Conservation (phyloP, 2,888 invertebrate species). For the Plebejus anna region DNA sequence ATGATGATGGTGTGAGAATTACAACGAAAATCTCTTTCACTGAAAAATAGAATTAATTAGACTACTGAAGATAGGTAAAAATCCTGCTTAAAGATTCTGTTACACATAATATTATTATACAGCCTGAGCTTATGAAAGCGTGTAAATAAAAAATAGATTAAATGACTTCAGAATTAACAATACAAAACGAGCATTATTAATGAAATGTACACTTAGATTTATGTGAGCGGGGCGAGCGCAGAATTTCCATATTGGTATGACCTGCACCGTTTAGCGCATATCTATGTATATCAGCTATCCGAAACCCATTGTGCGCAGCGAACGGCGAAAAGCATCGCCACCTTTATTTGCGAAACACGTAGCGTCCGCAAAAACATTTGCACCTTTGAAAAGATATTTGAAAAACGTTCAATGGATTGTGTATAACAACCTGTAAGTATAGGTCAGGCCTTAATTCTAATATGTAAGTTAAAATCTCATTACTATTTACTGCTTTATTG, state of each 20-base stretch:
- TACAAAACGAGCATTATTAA: constrained; percentile 15
- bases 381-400: not conserved
- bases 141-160: not conserved
- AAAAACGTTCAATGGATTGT: not conserved
- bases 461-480: too few relatives aligned
- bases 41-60: too few relatives aligned
- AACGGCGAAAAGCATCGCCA: constrained; percentile 61
- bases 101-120: too few relatives aligned
- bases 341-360: constrained; percentile 63
- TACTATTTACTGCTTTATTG: too few relatives aligned
- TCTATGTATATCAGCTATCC: constrained; percentile 69
- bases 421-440: not conserved
- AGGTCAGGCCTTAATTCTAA: too few relatives aligned
- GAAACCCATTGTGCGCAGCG: constrained; percentile 68
- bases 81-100: too few relatives aligned
- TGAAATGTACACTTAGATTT: constrained; percentile 39
- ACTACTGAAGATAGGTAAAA: too few relatives aligned
- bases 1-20: too few relatives aligned
- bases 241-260: constrained; percentile 58
- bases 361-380: constrained; percentile 49
- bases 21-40: too few relatives aligned
- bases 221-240: constrained; percentile 52
- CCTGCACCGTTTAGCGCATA: constrained; percentile 61
- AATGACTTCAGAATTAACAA: not conserved
- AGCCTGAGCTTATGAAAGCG: too few relatives aligned